These are phyloP conservation scores for Callimorpha dominula DNA, from an alignment of 2,888 invertebrate genomes.

Conservation along the genomic window DNA sequence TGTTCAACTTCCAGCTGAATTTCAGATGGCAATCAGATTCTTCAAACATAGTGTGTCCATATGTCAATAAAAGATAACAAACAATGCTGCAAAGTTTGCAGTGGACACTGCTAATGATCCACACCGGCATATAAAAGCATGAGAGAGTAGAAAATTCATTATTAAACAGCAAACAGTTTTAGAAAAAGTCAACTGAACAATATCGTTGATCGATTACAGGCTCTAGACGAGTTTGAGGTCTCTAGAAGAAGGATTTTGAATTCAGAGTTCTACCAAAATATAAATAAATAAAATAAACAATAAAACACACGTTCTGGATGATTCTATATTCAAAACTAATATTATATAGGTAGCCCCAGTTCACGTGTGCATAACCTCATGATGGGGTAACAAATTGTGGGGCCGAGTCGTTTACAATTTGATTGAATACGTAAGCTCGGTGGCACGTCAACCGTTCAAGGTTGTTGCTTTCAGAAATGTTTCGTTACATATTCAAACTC, in stretches of 20 bases:
- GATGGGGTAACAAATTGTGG: slow-evolving; percentile 28
- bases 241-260: neutral
- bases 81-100: neutral
- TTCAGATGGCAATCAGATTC: neutral
- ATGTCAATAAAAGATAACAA: neutral
- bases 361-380: slow-evolving; percentile 20
- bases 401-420: slow-evolving; percentile 44
- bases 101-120: neutral
- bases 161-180: too few species aligned
- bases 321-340: neutral
- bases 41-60: neutral
- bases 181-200: too few species aligned
- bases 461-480: slow-evolving; percentile 23
- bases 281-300: neutral
- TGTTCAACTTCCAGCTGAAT: neutral
- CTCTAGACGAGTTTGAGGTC: too few species aligned
- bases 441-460: slow-evolving; percentile 42
- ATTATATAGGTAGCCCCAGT: slow-evolving; percentile 5
- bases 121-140: neutral
- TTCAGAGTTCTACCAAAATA: neutral
- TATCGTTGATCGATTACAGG: too few species aligned
- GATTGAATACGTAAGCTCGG: slow-evolving; percentile 46
- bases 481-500: slow-evolving; percentile 9
- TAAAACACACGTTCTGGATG: neutral
- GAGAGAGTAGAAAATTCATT: neutral